Evolutionary conservation across 2,888 invertebrate species (phyloP).

Genomic region (Drosophila tripunctata): DNA sequence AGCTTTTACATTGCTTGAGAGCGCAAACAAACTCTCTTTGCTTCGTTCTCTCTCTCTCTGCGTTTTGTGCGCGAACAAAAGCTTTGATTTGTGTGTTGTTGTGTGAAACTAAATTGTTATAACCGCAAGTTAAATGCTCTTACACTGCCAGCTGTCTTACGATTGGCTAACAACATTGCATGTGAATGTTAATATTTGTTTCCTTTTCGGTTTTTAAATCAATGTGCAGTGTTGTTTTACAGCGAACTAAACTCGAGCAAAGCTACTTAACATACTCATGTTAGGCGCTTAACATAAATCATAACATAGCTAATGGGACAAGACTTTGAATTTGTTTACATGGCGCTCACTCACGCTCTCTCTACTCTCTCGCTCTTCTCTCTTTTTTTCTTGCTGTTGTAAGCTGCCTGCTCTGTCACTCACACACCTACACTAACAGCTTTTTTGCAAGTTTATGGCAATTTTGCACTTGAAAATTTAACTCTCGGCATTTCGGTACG

Average conservation of each 20-base stretch:
- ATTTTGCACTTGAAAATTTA: conserved; percentile 75
- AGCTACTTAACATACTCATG: neutral
- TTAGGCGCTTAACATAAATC: neutral
- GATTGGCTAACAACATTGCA: too few species aligned
- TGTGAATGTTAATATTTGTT: neutral
- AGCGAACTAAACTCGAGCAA: too few species aligned
- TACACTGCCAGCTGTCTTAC: neutral
- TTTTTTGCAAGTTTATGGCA: conserved; percentile 64
- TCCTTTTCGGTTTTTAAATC: too few species aligned
- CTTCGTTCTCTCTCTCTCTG: neutral
- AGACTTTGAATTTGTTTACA: conserved; percentile 30
- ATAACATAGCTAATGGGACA: neutral
- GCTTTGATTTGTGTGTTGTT: conserved; percentile 34
- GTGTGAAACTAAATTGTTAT: neutral
- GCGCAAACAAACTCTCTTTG: neutral
- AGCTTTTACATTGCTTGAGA: conserved; percentile 38
- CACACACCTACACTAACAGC: conserved; percentile 8
- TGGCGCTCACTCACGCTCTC: conserved; percentile 11
- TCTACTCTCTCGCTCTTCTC: conserved; percentile 6
- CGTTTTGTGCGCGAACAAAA: conserved; percentile 7
- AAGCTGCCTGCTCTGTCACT: neutral
- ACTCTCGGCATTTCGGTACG: conserved; percentile 39
- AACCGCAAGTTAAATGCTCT: neutral
- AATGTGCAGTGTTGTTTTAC: too few species aligned
- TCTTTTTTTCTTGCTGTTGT: neutral